Percentiles rank a stretch among this genome's conserved stretches.
phyloP scores from a whole-genome alignment of 2,888 invertebrate species.

The Acanthacorydalis orientalis region DNA sequence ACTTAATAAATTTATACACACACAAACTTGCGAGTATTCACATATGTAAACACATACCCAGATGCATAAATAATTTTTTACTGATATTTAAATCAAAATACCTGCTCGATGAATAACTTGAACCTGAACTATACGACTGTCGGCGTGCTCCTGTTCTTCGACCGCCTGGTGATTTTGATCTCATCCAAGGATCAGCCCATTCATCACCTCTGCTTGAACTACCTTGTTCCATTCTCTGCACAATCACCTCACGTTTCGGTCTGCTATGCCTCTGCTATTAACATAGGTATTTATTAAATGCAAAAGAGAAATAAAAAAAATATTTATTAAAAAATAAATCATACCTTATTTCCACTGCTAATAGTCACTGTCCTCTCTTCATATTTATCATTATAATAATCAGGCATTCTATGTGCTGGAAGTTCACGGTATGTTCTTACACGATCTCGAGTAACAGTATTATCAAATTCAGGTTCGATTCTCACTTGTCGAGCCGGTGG shows the following conservation, averaged over 20 bases:
- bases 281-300: background rate
- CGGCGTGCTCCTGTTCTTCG: conserved; percentile 31
- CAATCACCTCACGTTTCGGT: conserved; percentile 57
- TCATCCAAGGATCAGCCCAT: conserved; percentile 94
- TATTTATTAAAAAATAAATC: too few species aligned
- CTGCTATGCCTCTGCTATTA: conserved; percentile 22
- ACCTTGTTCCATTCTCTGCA: conserved; percentile 44
- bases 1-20: too few species aligned
- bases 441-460: conserved; percentile 26
- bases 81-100: too few species aligned
- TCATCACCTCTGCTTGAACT: conserved; percentile 50
- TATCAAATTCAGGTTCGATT: conserved; percentile 23
- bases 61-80: too few species aligned
- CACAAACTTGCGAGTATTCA: too few species aligned
- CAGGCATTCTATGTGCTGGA: conserved; percentile 36
- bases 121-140: conserved; percentile 55
- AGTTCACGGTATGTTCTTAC: conserved; percentile 31
- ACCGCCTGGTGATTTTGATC: conserved; percentile 42
- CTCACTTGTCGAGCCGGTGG: conserved; percentile 17
- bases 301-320: too few species aligned
- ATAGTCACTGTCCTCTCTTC: conserved; percentile 25
- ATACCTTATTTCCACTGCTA: conserved; percentile 7
- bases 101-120: conserved; percentile 43
- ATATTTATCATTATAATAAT: conserved; percentile 27
- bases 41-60: too few species aligned